Percentiles rank a stretch among this genome's conserved stretches.
phyloP scores from a whole-genome alignment of 2,888 invertebrate species.

The Cheilosia urbana region DNA sequence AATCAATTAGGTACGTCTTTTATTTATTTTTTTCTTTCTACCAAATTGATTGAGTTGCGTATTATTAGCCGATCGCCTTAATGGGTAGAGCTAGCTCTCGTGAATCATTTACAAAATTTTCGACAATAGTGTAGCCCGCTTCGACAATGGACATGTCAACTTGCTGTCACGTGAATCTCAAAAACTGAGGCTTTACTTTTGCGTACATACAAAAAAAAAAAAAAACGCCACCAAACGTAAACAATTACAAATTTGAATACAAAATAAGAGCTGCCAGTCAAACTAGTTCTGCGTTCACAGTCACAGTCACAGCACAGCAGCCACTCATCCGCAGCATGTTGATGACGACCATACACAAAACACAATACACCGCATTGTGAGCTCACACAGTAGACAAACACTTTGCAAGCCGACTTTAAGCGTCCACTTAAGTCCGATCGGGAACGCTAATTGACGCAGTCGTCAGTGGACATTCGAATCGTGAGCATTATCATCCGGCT shows the following conservation, averaged over 20 bases:
- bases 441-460: constrained; percentile 49
- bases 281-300: constrained; percentile 51
- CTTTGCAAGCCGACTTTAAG: constrained; percentile 20
- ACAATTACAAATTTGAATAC: constrained; percentile 18
- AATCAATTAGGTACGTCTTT: constrained; percentile 22
- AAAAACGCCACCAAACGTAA: constrained; percentile 16
- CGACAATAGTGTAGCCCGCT: not conserved
- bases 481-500: constrained; percentile 22
- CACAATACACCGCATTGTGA: not conserved
- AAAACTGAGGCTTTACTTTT: not conserved
- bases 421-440: constrained; percentile 64
- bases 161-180: constrained; percentile 20
- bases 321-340: constrained; percentile 65
- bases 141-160: not conserved
- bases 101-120: constrained; percentile 13
- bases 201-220: not conserved
- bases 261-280: constrained; percentile 25
- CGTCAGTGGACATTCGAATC: constrained; percentile 37
- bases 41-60: constrained; percentile 2
- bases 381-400: not conserved
- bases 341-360: constrained; percentile 14
- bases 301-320: constrained; percentile 3
- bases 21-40: not conserved
- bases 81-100: not conserved
- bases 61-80: constrained; percentile 8